These are phyloP conservation scores for Neodiprion virginianus DNA, from an alignment of 1,140 invertebrate species.

Conservation along the genomic window DNA sequence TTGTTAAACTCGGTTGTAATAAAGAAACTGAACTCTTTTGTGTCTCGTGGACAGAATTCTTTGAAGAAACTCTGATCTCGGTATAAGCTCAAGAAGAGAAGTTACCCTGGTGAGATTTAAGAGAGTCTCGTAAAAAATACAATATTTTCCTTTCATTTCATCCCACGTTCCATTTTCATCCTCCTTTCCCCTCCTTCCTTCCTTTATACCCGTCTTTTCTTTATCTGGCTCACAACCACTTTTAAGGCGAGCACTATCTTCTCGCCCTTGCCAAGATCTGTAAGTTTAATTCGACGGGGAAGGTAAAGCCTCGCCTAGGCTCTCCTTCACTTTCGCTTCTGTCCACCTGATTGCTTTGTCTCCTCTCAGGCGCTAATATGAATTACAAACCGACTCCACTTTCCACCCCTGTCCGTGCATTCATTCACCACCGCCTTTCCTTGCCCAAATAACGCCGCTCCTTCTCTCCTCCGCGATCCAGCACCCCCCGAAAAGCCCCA, in stretches of 20 bases:
- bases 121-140: constrained; percentile 37
- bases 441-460: too few species aligned
- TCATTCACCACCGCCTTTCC: not conserved
- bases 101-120: constrained; percentile 3
- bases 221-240: not conserved
- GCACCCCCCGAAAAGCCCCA: too few species aligned
- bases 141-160: constrained; percentile 41
- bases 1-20: constrained; percentile 7
- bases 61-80: constrained; percentile 14
- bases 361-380: constrained; percentile 38
- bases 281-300: constrained; percentile 42
- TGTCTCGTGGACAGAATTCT: constrained; percentile 14
- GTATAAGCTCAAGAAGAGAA: constrained; percentile 15
- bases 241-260: not conserved
- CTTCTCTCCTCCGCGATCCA: too few species aligned
- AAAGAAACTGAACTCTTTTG: constrained; percentile 14
- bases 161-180: constrained; percentile 19
- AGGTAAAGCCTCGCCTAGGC: constrained; percentile 14
- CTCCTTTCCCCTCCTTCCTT: not conserved
- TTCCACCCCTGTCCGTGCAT: not conserved
- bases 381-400: constrained; percentile 39
- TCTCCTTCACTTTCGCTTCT: not conserved
- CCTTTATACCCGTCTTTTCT: not conserved
- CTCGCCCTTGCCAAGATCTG: constrained; percentile 32
- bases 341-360: constrained; percentile 39